Conservation (phyloP, 2,888 invertebrate genomes). For the Euplagia quadripunctaria region DNA sequence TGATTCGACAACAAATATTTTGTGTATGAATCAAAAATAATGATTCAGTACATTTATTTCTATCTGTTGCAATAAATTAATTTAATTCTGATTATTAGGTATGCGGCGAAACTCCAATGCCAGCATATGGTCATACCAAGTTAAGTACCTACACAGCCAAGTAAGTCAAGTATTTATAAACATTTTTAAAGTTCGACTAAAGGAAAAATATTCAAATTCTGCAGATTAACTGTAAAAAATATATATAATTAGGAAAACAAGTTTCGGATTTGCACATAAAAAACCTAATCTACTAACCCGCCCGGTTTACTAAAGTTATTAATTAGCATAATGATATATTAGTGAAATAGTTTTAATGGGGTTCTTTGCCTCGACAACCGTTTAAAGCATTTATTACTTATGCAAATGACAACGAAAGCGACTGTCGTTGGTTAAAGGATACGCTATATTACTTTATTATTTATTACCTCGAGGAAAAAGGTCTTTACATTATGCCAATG, state of each 20-base stretch:
- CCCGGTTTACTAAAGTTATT: background rate
- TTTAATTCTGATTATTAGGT: background rate
- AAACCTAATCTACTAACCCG: conserved; percentile 14
- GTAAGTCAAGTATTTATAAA: background rate
- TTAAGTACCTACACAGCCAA: background rate
- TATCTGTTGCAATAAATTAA: no score
- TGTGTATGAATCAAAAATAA: no score
- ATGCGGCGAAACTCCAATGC: background rate
- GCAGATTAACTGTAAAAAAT: conserved; percentile 11
- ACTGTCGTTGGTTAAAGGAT: background rate
- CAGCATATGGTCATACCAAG: background rate
- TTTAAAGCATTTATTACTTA: background rate
- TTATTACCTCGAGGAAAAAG: no score
- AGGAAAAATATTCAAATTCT: conserved; percentile 15
- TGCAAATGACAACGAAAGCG: no score
- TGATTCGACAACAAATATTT: background rate
- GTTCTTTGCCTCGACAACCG: background rate
- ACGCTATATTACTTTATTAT: background rate
- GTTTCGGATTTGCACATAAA: conserved; percentile 5
- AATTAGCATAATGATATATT: conserved; percentile 4
- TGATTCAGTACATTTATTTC: no score
- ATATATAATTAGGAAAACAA: background rate
- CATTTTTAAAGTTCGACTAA: background rate
- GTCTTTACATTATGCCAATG: no score
- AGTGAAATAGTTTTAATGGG: background rate